Evolutionary conservation across 2,797 vertebrate species (phyloP), one percentile per base, ranked within the genome.

Genomic region (Semotilus atromaculatus): DNA sequence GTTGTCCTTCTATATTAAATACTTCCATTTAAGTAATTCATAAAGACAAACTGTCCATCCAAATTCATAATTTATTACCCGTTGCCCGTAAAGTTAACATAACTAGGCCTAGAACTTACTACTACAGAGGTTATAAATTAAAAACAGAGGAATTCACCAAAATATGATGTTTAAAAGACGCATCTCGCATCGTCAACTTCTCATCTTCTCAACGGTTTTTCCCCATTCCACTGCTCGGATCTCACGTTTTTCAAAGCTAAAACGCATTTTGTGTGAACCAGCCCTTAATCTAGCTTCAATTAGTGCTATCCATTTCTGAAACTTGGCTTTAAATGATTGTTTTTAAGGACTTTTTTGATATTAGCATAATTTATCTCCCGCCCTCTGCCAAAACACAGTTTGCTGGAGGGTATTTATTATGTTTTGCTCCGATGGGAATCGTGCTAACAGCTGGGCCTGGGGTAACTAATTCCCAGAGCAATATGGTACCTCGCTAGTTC

Each of bases 391-490:
- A 84, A 60, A 60, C 38, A 34, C 43, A 11, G 29, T 64, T 48
- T 84, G 40, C 74, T 62, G 40, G 38, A 60, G 67, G 66, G 38
- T 29, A 36, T 85, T 85, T 85, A 43, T 51, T 72, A 71, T 36
- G 75, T 55, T 51, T 31, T 5, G 40, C 9, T 3, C 53, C 67
- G 34, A 16, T 72, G 83, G 53, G 73, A 77, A 23, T 60, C 64
- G 0, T 55, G 51, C 51, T 45, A 51, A 72, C 83, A 85, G 76
- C 83, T 85, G 64, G 16, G 75, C 53, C 67, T 48, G 51, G 36
- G 60, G 6, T 34, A 58, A 71, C 82, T 26, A 48, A 84, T 84
- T 84, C 75, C 75, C 83, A 79, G 9, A 60, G 66, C 83, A 71
- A 84, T 71, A 71, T 78, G 53, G 64, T 23, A 43, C 62, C 36